Evolutionary conservation across 64 coral and sea anemone genomes (phyloP).

Genomic region (Pocillopora verrucosa): DNA sequence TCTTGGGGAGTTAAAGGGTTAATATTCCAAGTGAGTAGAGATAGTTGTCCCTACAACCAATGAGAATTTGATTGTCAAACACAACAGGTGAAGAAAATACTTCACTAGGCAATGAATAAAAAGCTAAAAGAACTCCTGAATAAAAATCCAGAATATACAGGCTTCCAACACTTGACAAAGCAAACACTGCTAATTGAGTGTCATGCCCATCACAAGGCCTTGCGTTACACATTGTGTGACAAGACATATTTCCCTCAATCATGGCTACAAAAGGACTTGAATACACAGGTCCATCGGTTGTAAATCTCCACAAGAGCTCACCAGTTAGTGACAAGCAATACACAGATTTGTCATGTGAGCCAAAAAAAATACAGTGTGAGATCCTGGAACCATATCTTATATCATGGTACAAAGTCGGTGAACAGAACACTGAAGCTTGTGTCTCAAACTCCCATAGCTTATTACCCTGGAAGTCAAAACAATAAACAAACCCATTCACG

Average conservation of each 20-base stretch:
- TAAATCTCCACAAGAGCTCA: no score
- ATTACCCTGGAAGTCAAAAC: no score
- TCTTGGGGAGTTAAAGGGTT: no score
- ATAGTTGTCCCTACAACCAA: slow-evolving; percentile 86
- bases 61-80: slow-evolving; percentile 48
- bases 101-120: slow-evolving; percentile 66
- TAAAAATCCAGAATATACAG: slow-evolving; percentile 56
- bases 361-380: no score
- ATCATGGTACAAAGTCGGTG: no score
- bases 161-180: slow-evolving; percentile 69
- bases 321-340: no score
- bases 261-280: slow-evolving; percentile 73
- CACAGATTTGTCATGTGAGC: no score
- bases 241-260: neutral
- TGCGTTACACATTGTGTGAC: neutral
- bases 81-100: slow-evolving; percentile 90
- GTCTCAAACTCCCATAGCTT: no score
- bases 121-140: slow-evolving; percentile 44
- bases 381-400: no score
- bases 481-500: no score
- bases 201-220: neutral
- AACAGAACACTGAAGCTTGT: no score
- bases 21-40: slow-evolving; percentile 69
- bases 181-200: slow-evolving; percentile 36
- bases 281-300: no score